These are phyloP conservation scores for Spermophilus dauricus DNA, from an alignment of 2,113 vertebrate genomes.

Conservation along the genomic window DNA sequence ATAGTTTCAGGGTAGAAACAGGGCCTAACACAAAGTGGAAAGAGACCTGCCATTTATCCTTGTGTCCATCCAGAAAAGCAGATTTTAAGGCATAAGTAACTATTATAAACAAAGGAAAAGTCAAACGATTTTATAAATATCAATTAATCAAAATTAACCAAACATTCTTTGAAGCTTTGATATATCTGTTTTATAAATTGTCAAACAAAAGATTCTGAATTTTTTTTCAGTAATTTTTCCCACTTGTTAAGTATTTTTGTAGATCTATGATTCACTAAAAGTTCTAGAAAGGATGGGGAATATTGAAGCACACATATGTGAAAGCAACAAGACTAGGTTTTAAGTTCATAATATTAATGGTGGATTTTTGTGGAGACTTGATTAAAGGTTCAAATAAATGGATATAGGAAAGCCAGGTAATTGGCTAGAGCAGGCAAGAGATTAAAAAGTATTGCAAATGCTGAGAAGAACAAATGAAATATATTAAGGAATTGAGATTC, in stretches of 20 bases:
- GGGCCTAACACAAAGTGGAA: neutral
- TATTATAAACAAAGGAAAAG: conserved; percentile 13
- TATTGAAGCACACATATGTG: neutral
- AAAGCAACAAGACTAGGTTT: neutral
- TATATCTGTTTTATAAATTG: neutral
- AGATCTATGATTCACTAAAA: neutral
- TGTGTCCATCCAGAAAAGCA: neutral
- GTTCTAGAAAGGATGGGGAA: neutral
- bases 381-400: conserved; percentile 42
- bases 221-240: neutral
- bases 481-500: neutral
- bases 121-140: neutral
- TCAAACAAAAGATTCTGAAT: neutral
- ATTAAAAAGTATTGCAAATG: neutral
- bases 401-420: neutral
- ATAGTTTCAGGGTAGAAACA: neutral
- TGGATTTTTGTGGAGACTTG: neutral
- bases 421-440: neutral
- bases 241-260: neutral
- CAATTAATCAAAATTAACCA: conserved; percentile 13
- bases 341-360: neutral
- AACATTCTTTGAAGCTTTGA: neutral
- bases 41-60: neutral
- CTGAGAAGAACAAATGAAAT: neutral
- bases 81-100: neutral